phyloP scores from a whole-genome alignment of 2,113 vertebrate species.

The Nerophis lumbriciformis region DNA sequence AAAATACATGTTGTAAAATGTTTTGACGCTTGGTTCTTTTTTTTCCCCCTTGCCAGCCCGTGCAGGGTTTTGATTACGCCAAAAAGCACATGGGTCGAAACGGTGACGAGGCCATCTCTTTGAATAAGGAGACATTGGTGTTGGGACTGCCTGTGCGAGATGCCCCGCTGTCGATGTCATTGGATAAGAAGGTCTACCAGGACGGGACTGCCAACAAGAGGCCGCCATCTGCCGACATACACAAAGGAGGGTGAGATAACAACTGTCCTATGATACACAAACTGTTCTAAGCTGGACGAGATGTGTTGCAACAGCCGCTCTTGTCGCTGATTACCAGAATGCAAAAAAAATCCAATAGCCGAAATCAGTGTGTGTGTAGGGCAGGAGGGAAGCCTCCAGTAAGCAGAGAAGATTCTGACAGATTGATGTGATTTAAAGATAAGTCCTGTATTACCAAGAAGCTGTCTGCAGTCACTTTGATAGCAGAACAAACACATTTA shows the following conservation, averaged over 20 bases:
- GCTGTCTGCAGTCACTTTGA: slow-evolving; percentile 14
- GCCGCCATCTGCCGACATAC: slow-evolving; percentile 83
- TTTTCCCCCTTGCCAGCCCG: slow-evolving; percentile 74
- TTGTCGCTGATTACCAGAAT: slow-evolving; percentile 11
- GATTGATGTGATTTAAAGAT: slow-evolving; percentile 34
- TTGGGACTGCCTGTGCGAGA: slow-evolving; percentile 87
- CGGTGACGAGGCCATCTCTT: slow-evolving; percentile 84
- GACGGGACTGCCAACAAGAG: slow-evolving; percentile 88
- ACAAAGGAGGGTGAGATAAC: slow-evolving; percentile 81
- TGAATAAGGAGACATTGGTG: slow-evolving; percentile 91
- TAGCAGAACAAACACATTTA: slow-evolving; percentile 5
- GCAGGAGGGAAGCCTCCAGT: slow-evolving; percentile 23
- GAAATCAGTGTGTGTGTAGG: slow-evolving; percentile 35
- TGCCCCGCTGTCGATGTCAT: slow-evolving; percentile 74
- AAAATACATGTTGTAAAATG: neutral
- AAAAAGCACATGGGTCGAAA: slow-evolving; percentile 94
- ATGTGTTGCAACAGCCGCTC: slow-evolving; percentile 31
- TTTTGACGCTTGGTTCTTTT: neutral
- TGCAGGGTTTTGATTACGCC: slow-evolving; percentile 97
- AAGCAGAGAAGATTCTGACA: slow-evolving; percentile 29
- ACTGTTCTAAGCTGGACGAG: neutral
- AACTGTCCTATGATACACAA: neutral
- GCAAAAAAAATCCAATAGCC: slow-evolving; percentile 8
- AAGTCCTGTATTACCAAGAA: slow-evolving; percentile 39
- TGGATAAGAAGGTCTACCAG: slow-evolving; percentile 84